Evolutionary conservation across 2,888 invertebrate genomes (phyloP).

Genomic region (Antitype chi): DNA sequence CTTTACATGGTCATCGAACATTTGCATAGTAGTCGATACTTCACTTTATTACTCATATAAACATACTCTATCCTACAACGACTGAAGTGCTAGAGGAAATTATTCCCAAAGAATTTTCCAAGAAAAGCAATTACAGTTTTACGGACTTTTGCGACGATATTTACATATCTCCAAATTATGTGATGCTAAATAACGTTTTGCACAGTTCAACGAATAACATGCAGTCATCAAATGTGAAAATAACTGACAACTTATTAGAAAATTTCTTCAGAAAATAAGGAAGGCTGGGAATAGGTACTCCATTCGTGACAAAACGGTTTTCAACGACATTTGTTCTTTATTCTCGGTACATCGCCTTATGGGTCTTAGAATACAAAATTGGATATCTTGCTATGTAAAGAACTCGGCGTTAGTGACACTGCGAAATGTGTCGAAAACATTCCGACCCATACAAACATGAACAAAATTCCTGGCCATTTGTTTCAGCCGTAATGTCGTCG

Average conservation of each 20-base stretch:
- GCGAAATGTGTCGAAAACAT: conserved; percentile 72
- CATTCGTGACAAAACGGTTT: conserved; percentile 26
- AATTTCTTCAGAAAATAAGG: conserved; percentile 41
- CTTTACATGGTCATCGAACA: conserved; percentile 41
- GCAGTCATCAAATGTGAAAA: conserved; percentile 37
- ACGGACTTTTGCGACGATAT: conserved; percentile 43
- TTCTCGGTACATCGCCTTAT: conserved; percentile 35
- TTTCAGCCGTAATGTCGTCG: conserved; percentile 34
- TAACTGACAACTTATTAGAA: conserved; percentile 36
- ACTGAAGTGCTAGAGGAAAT: conserved; percentile 27
- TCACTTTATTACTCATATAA: conserved; percentile 23
- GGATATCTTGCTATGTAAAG: conserved; percentile 68
- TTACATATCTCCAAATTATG: conserved; percentile 51
- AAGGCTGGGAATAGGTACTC: conserved; percentile 2
- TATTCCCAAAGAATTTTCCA: conserved; percentile 48
- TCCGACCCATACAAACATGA: conserved; percentile 68
- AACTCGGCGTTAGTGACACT: conserved; percentile 65
- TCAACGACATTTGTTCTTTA: conserved; percentile 43
- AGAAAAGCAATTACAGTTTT: conserved; percentile 51
- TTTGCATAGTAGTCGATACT: conserved; percentile 37
- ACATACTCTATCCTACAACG: conserved; percentile 35
- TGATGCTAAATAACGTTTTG: conserved; percentile 45
- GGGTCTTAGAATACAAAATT: conserved; percentile 64
- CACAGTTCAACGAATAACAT: conserved; percentile 19
- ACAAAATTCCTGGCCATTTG: conserved; percentile 59